phyloP scores from a whole-genome alignment of 2,797 vertebrate species.

The Serranus cabrilla region DNA sequence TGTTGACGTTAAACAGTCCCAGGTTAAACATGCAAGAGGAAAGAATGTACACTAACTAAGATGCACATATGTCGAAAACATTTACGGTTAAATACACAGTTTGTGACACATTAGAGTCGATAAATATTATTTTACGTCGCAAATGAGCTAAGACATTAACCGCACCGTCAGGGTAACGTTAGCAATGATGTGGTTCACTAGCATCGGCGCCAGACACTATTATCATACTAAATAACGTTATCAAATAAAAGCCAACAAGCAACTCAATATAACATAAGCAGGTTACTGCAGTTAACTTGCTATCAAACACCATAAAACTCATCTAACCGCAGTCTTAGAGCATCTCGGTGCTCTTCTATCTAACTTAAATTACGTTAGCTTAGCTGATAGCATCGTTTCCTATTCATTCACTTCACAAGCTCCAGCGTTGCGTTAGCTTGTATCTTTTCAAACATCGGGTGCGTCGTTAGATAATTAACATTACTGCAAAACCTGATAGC shows the following conservation, averaged over 20 bases:
- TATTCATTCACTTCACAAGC: slow-evolving; percentile 48
- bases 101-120: background rate
- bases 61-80: background rate
- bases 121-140: background rate
- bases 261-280: rapidly evolving
- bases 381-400: slow-evolving; percentile 50
- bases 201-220: background rate
- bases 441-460: rapidly evolving
- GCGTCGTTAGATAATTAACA: rapidly evolving
- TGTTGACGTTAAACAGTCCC: slow-evolving; percentile 6
- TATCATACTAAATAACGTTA: background rate
- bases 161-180: background rate
- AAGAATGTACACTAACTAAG: background rate
- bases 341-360: slow-evolving; percentile 1
- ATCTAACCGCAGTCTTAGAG: background rate
- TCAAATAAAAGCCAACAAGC: background rate
- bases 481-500: rapidly evolving
- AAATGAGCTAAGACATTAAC: background rate
- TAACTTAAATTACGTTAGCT: slow-evolving; percentile 55
- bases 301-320: background rate
- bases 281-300: rapidly evolving
- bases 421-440: background rate
- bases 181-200: slow-evolving; percentile 5
- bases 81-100: background rate
- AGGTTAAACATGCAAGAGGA: background rate